Evolutionary conservation across 2,797 vertebrate genomes (phyloP), one percentile per base, ranked within the genome.

Genomic region (Catharus ustulatus): DNA sequence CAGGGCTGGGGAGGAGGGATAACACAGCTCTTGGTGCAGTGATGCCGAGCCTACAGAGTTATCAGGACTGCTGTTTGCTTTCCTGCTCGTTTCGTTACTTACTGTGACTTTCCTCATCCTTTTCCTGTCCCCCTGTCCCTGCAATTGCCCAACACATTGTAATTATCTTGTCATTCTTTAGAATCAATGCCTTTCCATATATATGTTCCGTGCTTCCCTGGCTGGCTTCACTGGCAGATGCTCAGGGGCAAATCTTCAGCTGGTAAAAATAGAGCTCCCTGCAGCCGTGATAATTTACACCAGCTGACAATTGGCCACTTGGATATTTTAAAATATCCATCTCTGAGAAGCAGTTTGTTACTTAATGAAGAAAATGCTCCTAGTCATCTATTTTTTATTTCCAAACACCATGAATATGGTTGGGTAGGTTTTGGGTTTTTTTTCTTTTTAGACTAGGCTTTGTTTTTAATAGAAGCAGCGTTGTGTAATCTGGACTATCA

Each of bases 231-330:
- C 62, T 91, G 78, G 43, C 87, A 91, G 79, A 86, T 86, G 87
- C 85, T 90, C 69, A 30, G 73, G 89, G 91, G 80, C 74, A 86
- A 95, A 90, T 89, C 73, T 87, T 88, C n/a, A 90, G 66, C 57
- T 79, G 92, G 63, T 95, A 84, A 87, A 95, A 96, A 74, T n/a
- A 86, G 93, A 88, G 79, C 89, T 94, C 76, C 63, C 52, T 76
- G 76, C 73, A 76, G 55, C 38, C 5, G 22, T 10, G 42, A 43
- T 86, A 71, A 71, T 94, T 93, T 86, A 30, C 43, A 51, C 73
- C 82, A 91, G 73, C 96, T 90, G 91, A 93, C 87, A 67, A 91
- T 67, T 4, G 22, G 63, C 76, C 87, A 67, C 82, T 80, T 69
- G 64, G 24, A 59, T 66, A 16, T 73, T 87, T 89, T 84, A 88